phyloP scores from a whole-genome alignment of 2,797 vertebrate genomes.

The Hephaestus fuliginosus region DNA sequence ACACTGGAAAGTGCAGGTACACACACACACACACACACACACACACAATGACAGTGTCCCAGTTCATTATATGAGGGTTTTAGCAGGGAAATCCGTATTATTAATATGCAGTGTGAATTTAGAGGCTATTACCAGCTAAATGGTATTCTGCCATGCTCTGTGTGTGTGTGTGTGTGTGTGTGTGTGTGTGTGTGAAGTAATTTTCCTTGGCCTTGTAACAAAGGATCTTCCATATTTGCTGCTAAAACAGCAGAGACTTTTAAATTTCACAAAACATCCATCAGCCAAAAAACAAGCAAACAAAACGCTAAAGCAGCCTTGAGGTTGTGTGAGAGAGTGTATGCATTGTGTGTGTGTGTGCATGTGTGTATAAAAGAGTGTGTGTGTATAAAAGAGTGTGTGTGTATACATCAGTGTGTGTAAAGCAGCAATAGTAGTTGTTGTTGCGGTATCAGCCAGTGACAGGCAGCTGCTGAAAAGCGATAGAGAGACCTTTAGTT shows the following conservation, averaged over 20 bases:
- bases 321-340: slow-evolving; percentile 8
- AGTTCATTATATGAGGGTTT: slow-evolving; percentile 61
- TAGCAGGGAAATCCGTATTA: slow-evolving; percentile 62
- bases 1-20: background rate
- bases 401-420: slow-evolving; percentile 6
- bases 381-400: background rate
- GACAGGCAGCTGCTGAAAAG: slow-evolving; percentile 58
- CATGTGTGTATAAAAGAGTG: background rate
- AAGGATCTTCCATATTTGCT: background rate
- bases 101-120: slow-evolving; percentile 63
- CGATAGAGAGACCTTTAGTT: slow-evolving; percentile 56
- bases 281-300: slow-evolving; percentile 32
- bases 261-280: slow-evolving; percentile 35
- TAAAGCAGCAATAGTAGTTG: slow-evolving; percentile 33
- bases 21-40: slow-evolving; percentile 2
- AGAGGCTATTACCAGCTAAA: slow-evolving; percentile 62
- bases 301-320: slow-evolving; percentile 40
- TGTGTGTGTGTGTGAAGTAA: slow-evolving; percentile 26
- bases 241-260: slow-evolving; percentile 17
- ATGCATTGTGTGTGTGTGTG: slow-evolving; percentile 10
- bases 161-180: slow-evolving; percentile 21
- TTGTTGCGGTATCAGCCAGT: slow-evolving; percentile 52
- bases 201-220: slow-evolving; percentile 25
- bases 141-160: slow-evolving; percentile 17
- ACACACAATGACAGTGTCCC: slow-evolving; percentile 17